Evolutionary conservation across 2,797 vertebrate genomes (phyloP).

Genomic region (Trachops cirrhosus): DNA sequence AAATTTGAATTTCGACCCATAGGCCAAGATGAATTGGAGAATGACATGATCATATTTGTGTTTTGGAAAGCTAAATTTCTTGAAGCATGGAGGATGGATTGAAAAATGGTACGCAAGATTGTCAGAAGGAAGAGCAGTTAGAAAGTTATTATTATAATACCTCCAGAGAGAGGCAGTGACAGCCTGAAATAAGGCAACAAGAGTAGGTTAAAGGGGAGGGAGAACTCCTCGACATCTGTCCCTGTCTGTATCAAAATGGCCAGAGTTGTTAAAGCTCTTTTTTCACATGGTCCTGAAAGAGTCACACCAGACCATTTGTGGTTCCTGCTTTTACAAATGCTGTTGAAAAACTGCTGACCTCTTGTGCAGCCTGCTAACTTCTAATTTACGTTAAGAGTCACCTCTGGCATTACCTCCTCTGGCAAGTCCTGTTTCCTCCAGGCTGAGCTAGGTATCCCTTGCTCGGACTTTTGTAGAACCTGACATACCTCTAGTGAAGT

Average conservation of each 20-base stretch:
- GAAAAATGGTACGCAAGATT: neutral
- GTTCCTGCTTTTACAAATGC: neutral
- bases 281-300: neutral
- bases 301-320: neutral
- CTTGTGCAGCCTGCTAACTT: neutral
- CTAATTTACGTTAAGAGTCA: neutral
- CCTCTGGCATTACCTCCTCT: neutral
- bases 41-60: neutral
- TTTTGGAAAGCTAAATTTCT: conserved; percentile 17
- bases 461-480: neutral
- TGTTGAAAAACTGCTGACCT: neutral
- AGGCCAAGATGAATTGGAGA: neutral
- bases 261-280: neutral
- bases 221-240: neutral
- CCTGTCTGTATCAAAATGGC: neutral
- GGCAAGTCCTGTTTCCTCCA: neutral
- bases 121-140: neutral
- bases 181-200: neutral
- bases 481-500: neutral
- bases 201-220: neutral
- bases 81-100: neutral
- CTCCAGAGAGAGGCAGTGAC: neutral
- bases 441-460: neutral
- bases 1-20: neutral
- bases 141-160: neutral